phyloP scores from a whole-genome alignment of 1,140 invertebrate genomes.

The Pseudomyrmex gracilis region DNA sequence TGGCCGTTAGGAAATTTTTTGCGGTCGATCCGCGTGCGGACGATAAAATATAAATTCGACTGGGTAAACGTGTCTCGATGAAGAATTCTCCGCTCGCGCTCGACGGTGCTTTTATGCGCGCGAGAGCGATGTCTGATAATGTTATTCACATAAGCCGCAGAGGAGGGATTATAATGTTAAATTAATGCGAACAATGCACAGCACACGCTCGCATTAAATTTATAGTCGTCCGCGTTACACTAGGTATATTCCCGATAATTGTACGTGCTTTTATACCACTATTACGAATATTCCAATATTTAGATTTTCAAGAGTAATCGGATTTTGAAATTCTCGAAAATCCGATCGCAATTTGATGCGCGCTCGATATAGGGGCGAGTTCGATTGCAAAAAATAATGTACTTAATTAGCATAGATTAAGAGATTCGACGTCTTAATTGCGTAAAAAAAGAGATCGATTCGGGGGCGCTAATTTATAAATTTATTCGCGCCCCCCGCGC shows the following conservation, averaged over 20 bases:
- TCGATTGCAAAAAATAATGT: background rate
- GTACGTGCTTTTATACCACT: background rate
- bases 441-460: background rate
- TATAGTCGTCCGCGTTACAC: background rate
- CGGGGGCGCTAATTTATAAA: background rate
- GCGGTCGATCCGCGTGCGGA: constrained; percentile 29
- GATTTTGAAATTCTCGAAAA: constrained; percentile 9
- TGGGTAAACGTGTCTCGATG: background rate
- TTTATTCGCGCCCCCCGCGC: background rate
- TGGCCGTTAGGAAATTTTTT: constrained; percentile 45
- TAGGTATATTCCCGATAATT: background rate
- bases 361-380: too few relatives aligned
- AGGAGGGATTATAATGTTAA: background rate
- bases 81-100: constrained; percentile 21
- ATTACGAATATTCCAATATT: background rate
- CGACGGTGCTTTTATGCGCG: background rate
- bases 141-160: background rate
- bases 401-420: background rate
- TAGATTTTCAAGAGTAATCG: background rate
- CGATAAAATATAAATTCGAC: constrained; percentile 44
- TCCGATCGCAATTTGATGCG: background rate
- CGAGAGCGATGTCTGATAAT: background rate
- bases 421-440: background rate
- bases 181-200: background rate
- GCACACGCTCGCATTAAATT: background rate